A percentile compares a stretch with the other conserved stretches of the same genome.
phyloP scores from a whole-genome alignment of 2,888 invertebrate species.

The Noctua pronuba region DNA sequence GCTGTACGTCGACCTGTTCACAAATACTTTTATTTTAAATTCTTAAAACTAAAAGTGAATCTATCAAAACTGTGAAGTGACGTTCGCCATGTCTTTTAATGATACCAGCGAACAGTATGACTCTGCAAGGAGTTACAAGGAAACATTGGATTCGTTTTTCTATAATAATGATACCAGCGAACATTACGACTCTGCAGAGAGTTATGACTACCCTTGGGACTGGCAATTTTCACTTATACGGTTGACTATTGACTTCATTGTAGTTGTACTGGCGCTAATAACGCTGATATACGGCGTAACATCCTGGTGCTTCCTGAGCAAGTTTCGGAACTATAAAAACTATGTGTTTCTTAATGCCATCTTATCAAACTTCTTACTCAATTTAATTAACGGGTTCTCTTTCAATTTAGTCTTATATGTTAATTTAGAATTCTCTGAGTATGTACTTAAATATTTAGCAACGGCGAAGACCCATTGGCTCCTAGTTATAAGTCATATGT shows the following conservation, averaged over 20 bases:
- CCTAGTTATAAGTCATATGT: slow-evolving; percentile 9
- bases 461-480: not conserved
- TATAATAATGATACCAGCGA: not conserved
- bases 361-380: not conserved
- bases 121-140: too few relatives aligned
- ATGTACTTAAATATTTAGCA: not conserved
- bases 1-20: not conserved
- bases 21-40: not conserved
- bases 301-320: not conserved
- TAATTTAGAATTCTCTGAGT: too few relatives aligned
- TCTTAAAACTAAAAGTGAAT: not conserved
- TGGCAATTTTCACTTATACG: too few relatives aligned
- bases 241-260: too few relatives aligned
- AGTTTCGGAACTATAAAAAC: slow-evolving; percentile 5
- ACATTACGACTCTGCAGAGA: not conserved
- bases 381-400: too few relatives aligned
- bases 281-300: not conserved
- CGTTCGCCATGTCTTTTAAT: not conserved
- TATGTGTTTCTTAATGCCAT: not conserved
- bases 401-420: too few relatives aligned
- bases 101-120: not conserved
- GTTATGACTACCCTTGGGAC: too few relatives aligned
- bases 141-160: too few relatives aligned
- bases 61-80: not conserved
- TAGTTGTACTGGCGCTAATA: too few relatives aligned